Percentiles rank a stretch among this genome's conserved stretches.
phyloP scores from a whole-genome alignment of 2,113 vertebrate genomes.

The Zosterops borbonicus region DNA sequence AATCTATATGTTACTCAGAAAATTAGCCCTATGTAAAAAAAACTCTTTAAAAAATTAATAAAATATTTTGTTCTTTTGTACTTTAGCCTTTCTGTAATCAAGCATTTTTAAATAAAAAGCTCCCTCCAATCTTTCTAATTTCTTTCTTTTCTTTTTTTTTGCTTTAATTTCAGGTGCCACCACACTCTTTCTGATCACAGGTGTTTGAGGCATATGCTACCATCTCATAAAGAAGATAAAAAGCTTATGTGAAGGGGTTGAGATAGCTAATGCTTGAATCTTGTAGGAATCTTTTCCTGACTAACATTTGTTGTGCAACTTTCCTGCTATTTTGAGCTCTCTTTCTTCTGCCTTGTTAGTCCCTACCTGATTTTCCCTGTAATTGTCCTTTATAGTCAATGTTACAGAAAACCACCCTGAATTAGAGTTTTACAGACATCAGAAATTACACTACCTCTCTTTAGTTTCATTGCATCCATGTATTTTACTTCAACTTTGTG shows the following conservation, averaged over 20 bases:
- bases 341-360: neutral
- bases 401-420: neutral
- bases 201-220: neutral
- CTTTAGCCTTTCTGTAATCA: neutral
- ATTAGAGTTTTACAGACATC: neutral
- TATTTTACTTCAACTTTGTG: neutral
- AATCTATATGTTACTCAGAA: neutral
- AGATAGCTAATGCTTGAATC: neutral
- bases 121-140: neutral
- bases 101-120: neutral
- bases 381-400: neutral
- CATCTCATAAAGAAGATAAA: neutral
- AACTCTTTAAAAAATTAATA: neutral
- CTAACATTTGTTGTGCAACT: neutral
- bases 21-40: neutral
- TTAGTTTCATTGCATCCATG: neutral
- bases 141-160: neutral
- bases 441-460: neutral
- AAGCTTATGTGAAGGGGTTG: neutral
- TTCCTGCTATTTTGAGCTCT: neutral
- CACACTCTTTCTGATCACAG: neutral
- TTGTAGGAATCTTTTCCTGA: neutral
- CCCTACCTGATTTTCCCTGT: neutral
- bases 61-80: neutral
- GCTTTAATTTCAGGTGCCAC: neutral